phyloP scores from a whole-genome alignment of 2,797 vertebrate genomes.

The Syngnathus acus region DNA sequence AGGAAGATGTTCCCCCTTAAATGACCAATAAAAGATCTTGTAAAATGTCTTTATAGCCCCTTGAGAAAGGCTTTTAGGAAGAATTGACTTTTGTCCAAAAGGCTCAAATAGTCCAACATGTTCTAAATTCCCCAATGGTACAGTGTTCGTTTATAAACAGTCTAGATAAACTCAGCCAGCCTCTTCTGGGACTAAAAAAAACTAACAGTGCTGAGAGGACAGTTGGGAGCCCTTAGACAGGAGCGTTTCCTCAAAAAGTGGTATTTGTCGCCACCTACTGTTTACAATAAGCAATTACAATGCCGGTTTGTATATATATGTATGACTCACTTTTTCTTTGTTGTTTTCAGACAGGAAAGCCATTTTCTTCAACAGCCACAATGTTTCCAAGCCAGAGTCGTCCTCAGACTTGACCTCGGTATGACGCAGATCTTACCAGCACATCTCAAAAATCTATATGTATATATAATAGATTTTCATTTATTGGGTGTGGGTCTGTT shows the following conservation, averaged over 20 bases:
- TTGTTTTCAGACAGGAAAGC: conserved; percentile 84
- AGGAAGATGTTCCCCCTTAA: conserved; percentile 9
- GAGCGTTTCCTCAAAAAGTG: conserved; percentile 15
- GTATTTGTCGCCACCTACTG: conserved; percentile 58
- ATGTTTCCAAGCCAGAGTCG: conserved; percentile 96
- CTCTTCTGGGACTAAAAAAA: conserved; percentile 25
- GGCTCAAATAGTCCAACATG: not conserved
- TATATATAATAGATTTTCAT: too few species aligned
- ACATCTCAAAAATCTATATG: not conserved
- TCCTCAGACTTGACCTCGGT: conserved; percentile 93
- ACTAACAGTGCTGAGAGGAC: conserved; percentile 36
- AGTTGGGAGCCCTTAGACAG: conserved; percentile 24
- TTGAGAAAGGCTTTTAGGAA: conserved; percentile 14
- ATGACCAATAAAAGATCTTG: conserved; percentile 44
- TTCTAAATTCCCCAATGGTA: not conserved
- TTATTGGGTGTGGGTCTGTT: too few species aligned
- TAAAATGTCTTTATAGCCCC: conserved; percentile 49
- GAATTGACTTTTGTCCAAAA: not conserved
- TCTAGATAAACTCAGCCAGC: not conserved
- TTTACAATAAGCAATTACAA: not conserved
- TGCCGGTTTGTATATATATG: not conserved
- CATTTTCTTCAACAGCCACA: conserved; percentile 99
- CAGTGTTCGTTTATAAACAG: not conserved
- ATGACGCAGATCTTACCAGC: conserved; percentile 13
- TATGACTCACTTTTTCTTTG: not conserved